Conservation (phyloP, 2,888 invertebrate genomes). For the Lepidonotus clava region DNA sequence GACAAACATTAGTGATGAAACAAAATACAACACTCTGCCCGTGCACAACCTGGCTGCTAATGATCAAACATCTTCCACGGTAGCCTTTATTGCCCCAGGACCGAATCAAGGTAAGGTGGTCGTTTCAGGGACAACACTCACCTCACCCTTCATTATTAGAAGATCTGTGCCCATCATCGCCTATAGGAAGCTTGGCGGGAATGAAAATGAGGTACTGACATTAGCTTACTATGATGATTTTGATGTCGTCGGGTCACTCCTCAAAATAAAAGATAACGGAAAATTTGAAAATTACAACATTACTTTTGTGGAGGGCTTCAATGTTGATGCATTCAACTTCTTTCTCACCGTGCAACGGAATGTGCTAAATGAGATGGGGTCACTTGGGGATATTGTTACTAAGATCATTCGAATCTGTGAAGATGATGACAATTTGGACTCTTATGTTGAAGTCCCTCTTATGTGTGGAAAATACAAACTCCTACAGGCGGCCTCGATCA, state of each 20-base stretch:
- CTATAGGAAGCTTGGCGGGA: slow-evolving; percentile 55
- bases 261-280: not conserved
- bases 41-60: slow-evolving; percentile 59
- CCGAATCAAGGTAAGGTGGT: slow-evolving; percentile 46
- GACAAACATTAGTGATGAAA: slow-evolving; percentile 67
- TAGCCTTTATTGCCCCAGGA: slow-evolving; percentile 61
- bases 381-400: slow-evolving; percentile 85
- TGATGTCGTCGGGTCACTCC: not conserved
- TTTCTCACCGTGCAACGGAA: slow-evolving; percentile 64
- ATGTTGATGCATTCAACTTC: slow-evolving; percentile 72
- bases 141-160: slow-evolving; percentile 30
- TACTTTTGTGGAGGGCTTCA: slow-evolving; percentile 74
- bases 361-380: not conserved
- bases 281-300: not conserved
- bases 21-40: not conserved
- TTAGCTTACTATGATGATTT: not conserved
- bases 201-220: not conserved
- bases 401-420: slow-evolving; percentile 97
- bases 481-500: slow-evolving; percentile 95
- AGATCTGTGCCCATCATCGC: slow-evolving; percentile 57
- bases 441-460: slow-evolving; percentile 98
- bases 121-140: slow-evolving; percentile 58
- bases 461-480: slow-evolving; percentile 91
- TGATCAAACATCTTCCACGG: slow-evolving; percentile 55
- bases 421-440: slow-evolving; percentile 96